Conservation (phyloP, 2,888 invertebrate genomes). For the Caenorhabditis becei region DNA sequence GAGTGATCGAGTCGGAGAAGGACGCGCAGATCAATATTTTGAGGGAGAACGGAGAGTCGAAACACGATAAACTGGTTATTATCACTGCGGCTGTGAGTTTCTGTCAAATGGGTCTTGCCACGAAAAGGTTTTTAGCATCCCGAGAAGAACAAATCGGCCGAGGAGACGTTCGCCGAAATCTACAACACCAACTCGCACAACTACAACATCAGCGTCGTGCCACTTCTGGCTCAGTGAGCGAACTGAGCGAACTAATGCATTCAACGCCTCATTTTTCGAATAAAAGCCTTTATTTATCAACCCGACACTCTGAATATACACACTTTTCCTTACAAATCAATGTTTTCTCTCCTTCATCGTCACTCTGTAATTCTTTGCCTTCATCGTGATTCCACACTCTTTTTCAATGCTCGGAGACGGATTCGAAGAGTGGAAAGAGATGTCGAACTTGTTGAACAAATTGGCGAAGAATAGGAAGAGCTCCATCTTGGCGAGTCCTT, state of each 20-base stretch:
- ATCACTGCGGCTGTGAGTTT: constrained; percentile 44
- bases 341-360: constrained; percentile 34
- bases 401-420: constrained; percentile 40
- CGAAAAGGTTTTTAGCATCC: constrained; percentile 34
- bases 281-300: background rate
- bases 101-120: too few relatives aligned
- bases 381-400: constrained; percentile 52
- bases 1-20: constrained; percentile 36
- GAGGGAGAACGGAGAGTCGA: constrained; percentile 52
- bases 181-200: constrained; percentile 42
- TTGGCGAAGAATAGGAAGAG: constrained; percentile 67
- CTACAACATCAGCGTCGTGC: constrained; percentile 56
- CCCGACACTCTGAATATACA: constrained; percentile 1
- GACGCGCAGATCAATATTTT: constrained; percentile 51
- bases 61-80: constrained; percentile 55
- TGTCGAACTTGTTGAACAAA: constrained; percentile 63
- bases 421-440: constrained; percentile 33
- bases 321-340: background rate
- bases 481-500: constrained; percentile 66
- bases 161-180: constrained; percentile 32
- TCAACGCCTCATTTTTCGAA: background rate
- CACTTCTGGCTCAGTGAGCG: constrained; percentile 29
- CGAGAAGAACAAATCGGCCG: constrained; percentile 13
- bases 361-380: constrained; percentile 49
- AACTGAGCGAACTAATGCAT: too few relatives aligned